Percentiles rank a stretch among this genome's conserved stretches.
phyloP scores from a whole-genome alignment of 2,888 invertebrate species.

The Miltochrista miniata region DNA sequence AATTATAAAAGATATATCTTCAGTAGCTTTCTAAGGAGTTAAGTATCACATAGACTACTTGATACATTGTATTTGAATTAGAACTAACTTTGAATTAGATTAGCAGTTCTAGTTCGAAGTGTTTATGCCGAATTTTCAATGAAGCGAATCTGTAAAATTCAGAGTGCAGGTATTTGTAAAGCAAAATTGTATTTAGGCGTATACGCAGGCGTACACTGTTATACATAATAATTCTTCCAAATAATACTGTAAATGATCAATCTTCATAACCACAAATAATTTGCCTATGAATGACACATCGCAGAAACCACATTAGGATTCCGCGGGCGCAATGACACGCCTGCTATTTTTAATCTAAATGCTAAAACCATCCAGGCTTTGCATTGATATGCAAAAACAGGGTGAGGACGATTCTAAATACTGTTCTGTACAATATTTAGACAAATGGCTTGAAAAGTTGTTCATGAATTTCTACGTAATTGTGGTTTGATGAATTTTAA shows the following conservation, averaged over 20 bases:
- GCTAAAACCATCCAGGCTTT: conserved; percentile 28
- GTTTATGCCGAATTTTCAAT: too few relatives aligned
- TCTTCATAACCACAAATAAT: conserved; percentile 2
- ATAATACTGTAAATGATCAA: neutral
- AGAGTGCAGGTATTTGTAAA: too few relatives aligned
- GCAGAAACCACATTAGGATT: conserved; percentile 24
- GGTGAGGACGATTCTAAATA: conserved; percentile 5
- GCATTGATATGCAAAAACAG: conserved; percentile 13
- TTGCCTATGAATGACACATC: conserved; percentile 8
- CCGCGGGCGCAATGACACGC: conserved; percentile 12
- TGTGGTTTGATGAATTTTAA: neutral
- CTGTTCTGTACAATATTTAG: neutral
- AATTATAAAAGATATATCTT: too few relatives aligned
- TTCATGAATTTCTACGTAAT: neutral
- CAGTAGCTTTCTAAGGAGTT: too few relatives aligned
- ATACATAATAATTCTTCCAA: too few relatives aligned
- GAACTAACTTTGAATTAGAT: too few relatives aligned
- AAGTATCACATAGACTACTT: too few relatives aligned
- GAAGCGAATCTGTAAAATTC: too few relatives aligned
- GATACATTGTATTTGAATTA: too few relatives aligned
- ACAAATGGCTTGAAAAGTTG: neutral
- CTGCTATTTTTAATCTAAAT: conserved; percentile 40
- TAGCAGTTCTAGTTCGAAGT: too few relatives aligned
- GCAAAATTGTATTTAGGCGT: too few relatives aligned
- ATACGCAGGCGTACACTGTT: too few relatives aligned